Base-by-base conservation (phyloP, 1,140 invertebrate genomes). In the Drosophila ercepeae region DNA sequence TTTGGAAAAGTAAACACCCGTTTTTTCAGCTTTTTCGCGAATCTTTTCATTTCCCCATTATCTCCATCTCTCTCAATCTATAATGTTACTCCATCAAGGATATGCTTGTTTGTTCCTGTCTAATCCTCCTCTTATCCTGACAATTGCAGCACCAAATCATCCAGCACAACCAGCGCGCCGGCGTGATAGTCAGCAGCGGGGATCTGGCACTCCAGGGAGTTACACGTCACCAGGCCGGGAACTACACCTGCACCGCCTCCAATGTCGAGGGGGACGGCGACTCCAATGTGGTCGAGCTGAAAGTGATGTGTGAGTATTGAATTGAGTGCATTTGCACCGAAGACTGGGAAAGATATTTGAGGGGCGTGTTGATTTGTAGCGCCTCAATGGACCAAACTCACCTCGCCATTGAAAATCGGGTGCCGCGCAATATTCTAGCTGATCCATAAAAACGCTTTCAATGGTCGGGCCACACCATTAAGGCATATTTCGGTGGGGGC, bases 181-280 rank as follows among this genome's bases (percentile, higher is more conserved):
- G 97, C 3, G 93, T 98, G 2, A 97, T 98, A 74, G 95, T 97
- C 14, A 96, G 95, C 75, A 95, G 95, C 89, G 94, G 95, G 42
- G 95, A 95, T 88, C 91, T 97, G 41, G 96, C 96, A 4, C 92
- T 97, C 59, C 95, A 97, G 78, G 94, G 94, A 51, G 95, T 97
- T 23, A 94, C 94, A 49, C 92, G 95, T 65, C 93, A 94, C 41
- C 95, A 96, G 90, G 95, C 96, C 3, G 97, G 97, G n/a, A 95
- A 95, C 91, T 97, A 97, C 90, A 95, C 95, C 1, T 97, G 97
- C 86, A 94, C 95, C 1, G 97, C 97, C 1, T 96, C 96, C 14
- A 98, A 98, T 78, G 95, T 97, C 1, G 96, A 97, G 91, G 97
- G 97, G 9, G 96, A 97, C 82, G 96, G 96, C 14, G 94, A 95